Percentiles rank a stretch among this genome's conserved stretches.
Conservation (phyloP, 1,140 invertebrate genomes). For the Mercenaria mercenaria region DNA sequence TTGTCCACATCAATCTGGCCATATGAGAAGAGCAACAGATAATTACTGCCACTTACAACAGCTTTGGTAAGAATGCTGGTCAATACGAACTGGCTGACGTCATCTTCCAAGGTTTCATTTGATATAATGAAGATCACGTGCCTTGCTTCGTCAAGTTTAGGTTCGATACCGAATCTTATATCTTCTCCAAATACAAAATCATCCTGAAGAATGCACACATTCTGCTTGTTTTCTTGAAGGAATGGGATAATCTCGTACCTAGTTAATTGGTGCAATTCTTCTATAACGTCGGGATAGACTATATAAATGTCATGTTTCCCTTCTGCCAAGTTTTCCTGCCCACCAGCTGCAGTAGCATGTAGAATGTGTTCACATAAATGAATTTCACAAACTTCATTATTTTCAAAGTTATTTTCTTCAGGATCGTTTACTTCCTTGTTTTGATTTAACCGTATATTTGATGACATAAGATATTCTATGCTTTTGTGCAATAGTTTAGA, state of each 20-base stretch:
- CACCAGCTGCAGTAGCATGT: neutral
- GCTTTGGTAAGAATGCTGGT: neutral
- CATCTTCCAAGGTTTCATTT: neutral
- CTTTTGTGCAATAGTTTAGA: neutral
- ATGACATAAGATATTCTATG: neutral
- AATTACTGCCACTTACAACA: neutral
- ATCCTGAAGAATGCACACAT: neutral
- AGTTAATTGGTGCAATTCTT: neutral
- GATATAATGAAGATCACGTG: neutral
- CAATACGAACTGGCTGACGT: neutral
- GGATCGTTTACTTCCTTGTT: too few species aligned
- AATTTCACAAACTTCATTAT: neutral
- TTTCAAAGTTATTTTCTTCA: too few species aligned
- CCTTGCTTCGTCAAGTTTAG: neutral
- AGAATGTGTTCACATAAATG: neutral
- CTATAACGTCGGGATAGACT: neutral
- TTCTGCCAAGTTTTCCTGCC: neutral
- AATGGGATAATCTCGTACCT: neutral
- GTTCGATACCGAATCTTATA: neutral
- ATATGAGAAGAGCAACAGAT: neutral
- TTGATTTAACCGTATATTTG: neutral
- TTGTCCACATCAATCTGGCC: neutral
- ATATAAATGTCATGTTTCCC: neutral
- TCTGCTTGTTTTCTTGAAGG: neutral
- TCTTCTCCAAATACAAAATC: neutral